Evolutionary conservation across 2,113 vertebrate species (phyloP).

Genomic region (Haemorhous mexicanus): DNA sequence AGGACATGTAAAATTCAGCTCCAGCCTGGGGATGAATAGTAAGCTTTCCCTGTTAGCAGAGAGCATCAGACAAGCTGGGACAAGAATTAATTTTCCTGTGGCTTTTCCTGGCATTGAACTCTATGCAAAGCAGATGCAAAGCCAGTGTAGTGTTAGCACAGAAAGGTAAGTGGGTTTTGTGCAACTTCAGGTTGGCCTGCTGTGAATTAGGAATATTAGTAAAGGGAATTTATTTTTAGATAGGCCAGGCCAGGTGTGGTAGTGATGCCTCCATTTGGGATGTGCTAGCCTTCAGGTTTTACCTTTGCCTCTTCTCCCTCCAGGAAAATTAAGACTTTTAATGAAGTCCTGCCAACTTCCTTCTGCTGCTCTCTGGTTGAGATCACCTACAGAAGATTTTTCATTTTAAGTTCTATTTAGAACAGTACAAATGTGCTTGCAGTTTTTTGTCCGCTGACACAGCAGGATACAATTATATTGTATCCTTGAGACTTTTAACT

Average conservation of each 20-base stretch:
- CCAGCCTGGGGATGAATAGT: background rate
- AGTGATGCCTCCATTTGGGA: background rate
- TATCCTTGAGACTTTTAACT: background rate
- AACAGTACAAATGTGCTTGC: background rate
- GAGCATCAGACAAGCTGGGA: background rate
- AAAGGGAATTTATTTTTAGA: background rate
- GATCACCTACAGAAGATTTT: background rate
- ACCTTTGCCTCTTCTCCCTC: background rate
- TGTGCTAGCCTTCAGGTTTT: background rate
- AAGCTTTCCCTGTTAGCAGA: background rate
- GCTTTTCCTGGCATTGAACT: conserved; percentile 6
- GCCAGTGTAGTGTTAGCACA: background rate
- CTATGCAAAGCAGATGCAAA: conserved; percentile 49
- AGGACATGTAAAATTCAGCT: background rate
- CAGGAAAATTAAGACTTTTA: background rate
- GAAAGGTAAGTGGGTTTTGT: background rate
- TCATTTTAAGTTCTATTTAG: background rate
- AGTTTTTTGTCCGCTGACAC: background rate
- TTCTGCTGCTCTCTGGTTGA: background rate
- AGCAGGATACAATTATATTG: background rate
- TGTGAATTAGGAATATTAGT: background rate
- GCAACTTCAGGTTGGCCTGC: background rate
- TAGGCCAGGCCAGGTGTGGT: background rate
- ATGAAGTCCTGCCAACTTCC: background rate
- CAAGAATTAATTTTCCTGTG: conserved; percentile 35